Percentiles rank a stretch among this genome's conserved stretches.
Evolutionary conservation across 2,888 invertebrate genomes (phyloP).

Genomic region (Blastobasis lacticolella): DNA sequence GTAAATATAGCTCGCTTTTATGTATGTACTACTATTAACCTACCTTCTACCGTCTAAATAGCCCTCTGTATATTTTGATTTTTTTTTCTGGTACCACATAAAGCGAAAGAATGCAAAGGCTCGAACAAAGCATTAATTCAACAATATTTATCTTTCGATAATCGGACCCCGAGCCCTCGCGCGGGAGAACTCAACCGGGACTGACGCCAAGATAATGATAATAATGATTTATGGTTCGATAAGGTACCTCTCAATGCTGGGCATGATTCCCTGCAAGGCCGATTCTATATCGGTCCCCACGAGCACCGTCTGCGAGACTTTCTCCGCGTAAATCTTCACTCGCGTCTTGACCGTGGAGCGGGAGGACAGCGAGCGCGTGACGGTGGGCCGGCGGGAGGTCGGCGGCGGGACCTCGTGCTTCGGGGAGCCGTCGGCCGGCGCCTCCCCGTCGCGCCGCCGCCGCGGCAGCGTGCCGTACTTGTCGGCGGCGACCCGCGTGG

Average conservation of each 20-base stretch:
- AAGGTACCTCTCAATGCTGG: constrained; percentile 57
- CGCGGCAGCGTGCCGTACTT: constrained; percentile 87
- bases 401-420: constrained; percentile 55
- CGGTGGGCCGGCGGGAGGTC: constrained; percentile 49
- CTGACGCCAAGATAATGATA: too few relatives aligned
- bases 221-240: not conserved
- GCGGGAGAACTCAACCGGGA: too few relatives aligned
- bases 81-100: too few relatives aligned
- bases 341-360: constrained; percentile 52
- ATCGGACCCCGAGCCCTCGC: too few relatives aligned
- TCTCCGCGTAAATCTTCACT: constrained; percentile 87
- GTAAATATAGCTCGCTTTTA: too few relatives aligned
- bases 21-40: too few relatives aligned
- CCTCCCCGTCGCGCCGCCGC: constrained; percentile 74
- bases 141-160: too few relatives aligned
- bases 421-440: constrained; percentile 73
- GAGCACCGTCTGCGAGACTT: constrained; percentile 83
- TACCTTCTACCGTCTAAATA: too few relatives aligned
- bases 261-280: constrained; percentile 77
- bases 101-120: too few relatives aligned
- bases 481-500: constrained; percentile 73
- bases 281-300: constrained; percentile 82
- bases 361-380: constrained; percentile 54
- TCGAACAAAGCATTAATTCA: too few relatives aligned
- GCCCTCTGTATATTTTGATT: too few relatives aligned